These are phyloP conservation scores for Dynastes hyllus DNA, from an alignment of 2,888 invertebrate genomes.

Conservation along the genomic window DNA sequence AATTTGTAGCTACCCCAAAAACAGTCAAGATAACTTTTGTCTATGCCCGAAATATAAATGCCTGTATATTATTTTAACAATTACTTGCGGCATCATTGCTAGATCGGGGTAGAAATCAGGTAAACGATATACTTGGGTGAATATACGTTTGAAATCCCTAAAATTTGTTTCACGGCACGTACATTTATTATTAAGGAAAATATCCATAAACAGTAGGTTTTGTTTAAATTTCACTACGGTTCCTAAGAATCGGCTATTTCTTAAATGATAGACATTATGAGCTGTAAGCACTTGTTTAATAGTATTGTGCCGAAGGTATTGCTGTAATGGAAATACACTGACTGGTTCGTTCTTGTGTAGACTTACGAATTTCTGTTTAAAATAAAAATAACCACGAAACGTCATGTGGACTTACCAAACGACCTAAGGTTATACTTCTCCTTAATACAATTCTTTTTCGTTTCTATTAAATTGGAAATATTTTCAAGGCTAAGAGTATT, in stretches of 20 bases:
- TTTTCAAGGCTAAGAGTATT: not conserved
- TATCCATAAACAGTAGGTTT: not conserved
- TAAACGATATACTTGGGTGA: not conserved
- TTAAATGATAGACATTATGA: not conserved
- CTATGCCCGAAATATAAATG: no score
- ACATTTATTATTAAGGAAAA: conserved; percentile 5
- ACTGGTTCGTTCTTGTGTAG: no score
- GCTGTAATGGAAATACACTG: no score
- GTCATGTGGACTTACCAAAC: no score
- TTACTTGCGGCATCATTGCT: no score
- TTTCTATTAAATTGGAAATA: not conserved
- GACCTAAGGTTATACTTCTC: no score
- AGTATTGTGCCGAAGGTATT: not conserved
- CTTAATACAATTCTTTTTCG: no score
- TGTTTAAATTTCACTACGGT: not conserved
- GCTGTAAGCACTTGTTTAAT: not conserved
- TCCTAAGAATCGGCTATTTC: not conserved
- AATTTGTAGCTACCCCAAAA: no score
- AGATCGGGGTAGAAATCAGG: not conserved
- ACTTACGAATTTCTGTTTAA: no score
- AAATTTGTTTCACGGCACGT: conserved; percentile 9
- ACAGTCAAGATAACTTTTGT: no score
- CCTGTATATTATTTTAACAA: no score
- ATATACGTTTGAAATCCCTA: not conserved
- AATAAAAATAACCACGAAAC: no score